Evolutionary conservation across 2,797 vertebrate genomes (phyloP).

Genomic region (Poecilia gillii): DNA sequence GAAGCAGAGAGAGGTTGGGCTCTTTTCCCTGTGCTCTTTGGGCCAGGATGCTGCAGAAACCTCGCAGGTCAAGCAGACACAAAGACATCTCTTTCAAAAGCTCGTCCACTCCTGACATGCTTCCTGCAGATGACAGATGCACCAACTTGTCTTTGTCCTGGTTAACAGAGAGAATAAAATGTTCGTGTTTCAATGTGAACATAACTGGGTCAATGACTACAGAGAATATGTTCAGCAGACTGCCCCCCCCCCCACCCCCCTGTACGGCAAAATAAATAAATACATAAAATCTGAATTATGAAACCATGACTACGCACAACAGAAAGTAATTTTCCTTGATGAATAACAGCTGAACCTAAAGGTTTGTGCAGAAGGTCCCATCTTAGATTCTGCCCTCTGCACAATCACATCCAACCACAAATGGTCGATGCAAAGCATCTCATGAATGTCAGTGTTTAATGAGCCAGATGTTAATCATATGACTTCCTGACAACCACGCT

Average conservation of each 20-base stretch:
- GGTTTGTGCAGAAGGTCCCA: too few relatives aligned
- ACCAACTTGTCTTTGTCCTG: slow-evolving; percentile 75
- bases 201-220: background rate
- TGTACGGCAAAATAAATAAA: background rate
- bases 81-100: slow-evolving; percentile 95
- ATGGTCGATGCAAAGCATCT: too few relatives aligned
- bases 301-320: too few relatives aligned
- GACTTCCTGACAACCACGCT: too few relatives aligned
- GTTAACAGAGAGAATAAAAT: slow-evolving; percentile 65
- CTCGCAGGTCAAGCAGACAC: slow-evolving; percentile 92
- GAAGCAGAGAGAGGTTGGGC: slow-evolving; percentile 92
- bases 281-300: too few relatives aligned
- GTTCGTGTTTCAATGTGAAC: background rate
- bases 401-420: too few relatives aligned
- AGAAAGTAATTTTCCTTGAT: too few relatives aligned
- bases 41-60: slow-evolving; percentile 91
- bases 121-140: slow-evolving; percentile 40
- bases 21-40: slow-evolving; percentile 94
- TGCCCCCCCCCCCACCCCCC: background rate
- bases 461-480: too few relatives aligned
- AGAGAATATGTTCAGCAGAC: background rate
- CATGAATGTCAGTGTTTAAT: too few relatives aligned
- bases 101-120: slow-evolving; percentile 76
- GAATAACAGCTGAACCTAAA: too few relatives aligned
- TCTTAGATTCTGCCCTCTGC: too few relatives aligned